phyloP scores from a whole-genome alignment of 1,140 invertebrate species.

The Episyrphus balteatus region DNA sequence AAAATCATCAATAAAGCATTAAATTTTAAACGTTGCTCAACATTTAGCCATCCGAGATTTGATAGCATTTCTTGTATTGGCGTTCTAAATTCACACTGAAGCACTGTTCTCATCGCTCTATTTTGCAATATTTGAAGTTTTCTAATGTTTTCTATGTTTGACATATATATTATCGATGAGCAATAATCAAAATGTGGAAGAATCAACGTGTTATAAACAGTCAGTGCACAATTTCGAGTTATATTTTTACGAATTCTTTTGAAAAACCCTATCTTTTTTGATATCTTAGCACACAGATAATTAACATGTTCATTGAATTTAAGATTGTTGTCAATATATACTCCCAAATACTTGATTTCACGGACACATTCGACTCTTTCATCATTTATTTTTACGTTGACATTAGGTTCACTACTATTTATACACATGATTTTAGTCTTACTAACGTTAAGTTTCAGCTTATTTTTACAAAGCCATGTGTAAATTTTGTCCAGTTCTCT shows the following conservation, averaged over 20 bases:
- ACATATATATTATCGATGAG: slow-evolving; percentile 2
- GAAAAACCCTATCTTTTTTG: slow-evolving; percentile 1
- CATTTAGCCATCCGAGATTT: slow-evolving; percentile 2
- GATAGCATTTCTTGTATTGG: slow-evolving; percentile 6
- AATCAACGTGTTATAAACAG: slow-evolving; percentile 9
- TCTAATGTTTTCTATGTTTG: slow-evolving; percentile 3
- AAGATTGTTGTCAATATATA: slow-evolving; percentile 6
- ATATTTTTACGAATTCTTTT: slow-evolving; percentile 6
- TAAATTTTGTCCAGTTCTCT: neutral
- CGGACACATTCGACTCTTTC: slow-evolving; percentile 2
- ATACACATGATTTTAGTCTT: slow-evolving; percentile 14
- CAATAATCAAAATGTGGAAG: slow-evolving; percentile 11
- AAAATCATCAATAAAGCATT: no score
- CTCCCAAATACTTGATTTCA: slow-evolving; percentile 9
- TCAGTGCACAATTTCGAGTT: neutral
- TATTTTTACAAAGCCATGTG: neutral
- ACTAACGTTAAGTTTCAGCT: neutral
- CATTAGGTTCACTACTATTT: neutral
- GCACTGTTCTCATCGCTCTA: slow-evolving; percentile 7
- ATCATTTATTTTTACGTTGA: neutral
- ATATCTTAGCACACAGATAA: neutral
- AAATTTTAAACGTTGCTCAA: neutral
- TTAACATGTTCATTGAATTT: slow-evolving; percentile 7
- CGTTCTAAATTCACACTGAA: slow-evolving; percentile 4
- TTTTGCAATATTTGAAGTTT: slow-evolving; percentile 2